Base-by-base conservation (phyloP, 2,113 vertebrate genomes). In the Sylvilagus bachmani region DNA sequence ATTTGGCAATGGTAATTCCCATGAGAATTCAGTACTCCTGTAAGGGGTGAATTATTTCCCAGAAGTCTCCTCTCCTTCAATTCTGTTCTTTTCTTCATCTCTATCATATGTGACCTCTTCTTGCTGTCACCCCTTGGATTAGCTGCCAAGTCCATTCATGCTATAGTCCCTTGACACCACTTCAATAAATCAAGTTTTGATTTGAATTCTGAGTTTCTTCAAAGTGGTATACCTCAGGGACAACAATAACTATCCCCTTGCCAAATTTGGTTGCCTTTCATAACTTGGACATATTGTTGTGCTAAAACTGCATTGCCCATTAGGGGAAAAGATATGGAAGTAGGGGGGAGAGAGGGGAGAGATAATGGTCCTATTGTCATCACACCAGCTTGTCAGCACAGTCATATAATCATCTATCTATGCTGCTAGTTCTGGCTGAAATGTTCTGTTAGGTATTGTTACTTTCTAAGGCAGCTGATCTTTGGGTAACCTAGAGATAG, bases 401-500 rank as follows among this genome's bases (percentile, higher is more conserved):
- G 84, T 61, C 53, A 17, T 19, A 31, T 25, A 66, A 25, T 78
- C 25, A 5, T 5, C 12, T 5, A 0, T 49, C 64, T n/a, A 71
- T 4, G 25, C 5, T 53, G 58, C 74, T 83, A 24, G 33, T 27
- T 69, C 19, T 22, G 22, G 27, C n/a, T 33, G 1, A n/a, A 70
- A 55, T 64, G 58, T 70, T n/a, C 75, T 69, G 67, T 14, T 4
- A 79, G 58, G 82, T 66, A 62, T 55, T 12, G 25, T 49, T 11
- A 21, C 53, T 22, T 64, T 36, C 66, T 13, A 24, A 95, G 62
- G 27, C 69, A 67, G 51, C 24, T 86, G 51, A 71, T 82, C 74
- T 89, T 67, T 92, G 38, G 67, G n/a, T 90, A 62, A 77, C 82
- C 92, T 94, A 62, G 78, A 88, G 51, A 67, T 6, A 31, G 53